A percentile compares a stretch with the other conserved stretches of the same genome.
Evolutionary conservation across 2,113 vertebrate genomes (phyloP).

Genomic region (Opisthocomus hoazin): DNA sequence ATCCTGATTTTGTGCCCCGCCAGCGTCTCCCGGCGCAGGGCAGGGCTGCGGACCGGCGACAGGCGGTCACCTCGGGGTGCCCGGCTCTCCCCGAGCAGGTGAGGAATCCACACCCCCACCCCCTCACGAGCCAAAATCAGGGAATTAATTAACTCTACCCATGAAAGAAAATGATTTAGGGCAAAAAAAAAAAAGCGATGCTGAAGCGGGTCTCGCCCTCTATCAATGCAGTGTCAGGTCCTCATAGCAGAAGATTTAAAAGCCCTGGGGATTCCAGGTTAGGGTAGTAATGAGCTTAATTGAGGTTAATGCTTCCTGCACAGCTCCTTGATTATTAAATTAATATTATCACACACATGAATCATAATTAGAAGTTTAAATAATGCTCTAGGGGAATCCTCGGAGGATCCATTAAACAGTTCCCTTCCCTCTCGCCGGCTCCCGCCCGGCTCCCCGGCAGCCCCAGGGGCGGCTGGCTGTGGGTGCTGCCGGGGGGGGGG

Average conservation of each 20-base stretch:
- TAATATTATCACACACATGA: conserved; percentile 86
- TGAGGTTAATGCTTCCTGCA: conserved; percentile 90
- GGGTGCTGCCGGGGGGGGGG: not conserved
- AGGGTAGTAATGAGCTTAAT: conserved; percentile 87
- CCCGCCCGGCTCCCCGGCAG: not conserved
- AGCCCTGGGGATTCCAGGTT: conserved; percentile 64
- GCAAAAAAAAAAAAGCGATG: not conserved
- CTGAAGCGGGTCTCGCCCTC: conserved; percentile 59
- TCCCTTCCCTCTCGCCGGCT: not conserved
- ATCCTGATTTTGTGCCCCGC: not conserved
- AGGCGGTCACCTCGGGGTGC: not conserved
- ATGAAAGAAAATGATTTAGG: conserved; percentile 4
- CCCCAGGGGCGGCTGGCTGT: not conserved
- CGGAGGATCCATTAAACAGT: conserved; percentile 54
- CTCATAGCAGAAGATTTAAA: conserved; percentile 71
- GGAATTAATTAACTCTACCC: conserved; percentile 50
- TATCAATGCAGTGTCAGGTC: conserved; percentile 66
- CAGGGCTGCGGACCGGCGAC: not conserved
- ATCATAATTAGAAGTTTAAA: conserved; percentile 90
- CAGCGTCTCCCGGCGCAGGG: not conserved
- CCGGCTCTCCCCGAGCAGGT: not conserved
- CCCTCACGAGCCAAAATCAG: not conserved
- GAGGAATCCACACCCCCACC: not conserved
- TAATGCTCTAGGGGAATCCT: conserved; percentile 60
- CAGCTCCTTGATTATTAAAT: conserved; percentile 91